A percentile compares a stretch with the other conserved stretches of the same genome.
These are phyloP conservation scores for Burhinus bistriatus DNA, from an alignment of 2,113 vertebrate genomes.

Conservation along the genomic window DNA sequence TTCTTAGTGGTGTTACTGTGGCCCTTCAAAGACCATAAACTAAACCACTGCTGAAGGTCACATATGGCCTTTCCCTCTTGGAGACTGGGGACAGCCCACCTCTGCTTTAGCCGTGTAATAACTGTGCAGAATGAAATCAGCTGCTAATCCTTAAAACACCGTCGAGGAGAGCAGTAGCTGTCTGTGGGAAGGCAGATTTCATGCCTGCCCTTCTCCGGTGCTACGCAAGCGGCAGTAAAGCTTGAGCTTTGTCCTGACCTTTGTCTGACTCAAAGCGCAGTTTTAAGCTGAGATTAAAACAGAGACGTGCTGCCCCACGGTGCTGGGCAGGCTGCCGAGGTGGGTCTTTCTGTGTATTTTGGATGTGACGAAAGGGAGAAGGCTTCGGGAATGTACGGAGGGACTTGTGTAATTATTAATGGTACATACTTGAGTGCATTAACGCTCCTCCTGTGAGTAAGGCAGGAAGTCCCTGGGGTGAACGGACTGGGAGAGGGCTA, in stretches of 20 bases:
- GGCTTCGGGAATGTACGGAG: not conserved
- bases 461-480: not conserved
- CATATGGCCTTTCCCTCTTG: not conserved
- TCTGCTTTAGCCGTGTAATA: not conserved
- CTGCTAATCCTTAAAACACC: not conserved
- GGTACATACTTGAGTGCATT: not conserved
- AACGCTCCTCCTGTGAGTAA: too few species aligned
- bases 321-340: not conserved
- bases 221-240: not conserved
- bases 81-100: not conserved
- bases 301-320: too few species aligned
- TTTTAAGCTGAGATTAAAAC: not conserved
- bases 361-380: not conserved
- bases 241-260: not conserved
- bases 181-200: not conserved
- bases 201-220: rapidly evolving
- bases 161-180: not conserved
- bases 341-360: not conserved
- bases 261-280: rapidly evolving
- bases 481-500: not conserved
- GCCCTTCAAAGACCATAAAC: not conserved
- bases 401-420: not conserved
- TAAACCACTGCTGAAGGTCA: not conserved
- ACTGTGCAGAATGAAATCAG: not conserved
- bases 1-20: not conserved